Base-by-base conservation (phyloP, 64 coral and sea anemone genomes). In the Stylophora pistillata region DNA sequence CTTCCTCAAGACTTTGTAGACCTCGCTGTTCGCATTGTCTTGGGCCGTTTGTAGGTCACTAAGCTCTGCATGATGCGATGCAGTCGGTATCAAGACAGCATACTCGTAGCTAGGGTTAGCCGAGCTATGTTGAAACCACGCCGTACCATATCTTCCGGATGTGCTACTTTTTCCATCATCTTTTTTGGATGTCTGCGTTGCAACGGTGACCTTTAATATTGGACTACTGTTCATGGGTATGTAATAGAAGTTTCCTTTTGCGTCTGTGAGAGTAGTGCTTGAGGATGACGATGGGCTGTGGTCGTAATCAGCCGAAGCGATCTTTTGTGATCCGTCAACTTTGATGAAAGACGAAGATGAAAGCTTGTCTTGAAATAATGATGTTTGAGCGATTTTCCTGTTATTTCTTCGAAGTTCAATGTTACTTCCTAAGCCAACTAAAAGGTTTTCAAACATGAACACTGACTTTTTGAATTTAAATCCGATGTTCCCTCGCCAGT, bases 351-450 rank as follows among this genome's bases (percentile, higher is more conserved):
- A 26, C 6, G 58, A 71, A 20, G 15, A 18, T 20, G 17, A 34
- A 9, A 96, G 69, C 2, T 81, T 90, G 71, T 97, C 87, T 79
- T 97, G 95, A 37, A 97, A 97, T 30, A 97, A 55, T 3, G 95
- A 90, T 20, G 95, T 93, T 71, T 88, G 37, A 20, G 62, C 68
- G 15, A 89, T 23, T 58, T 60, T 74, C 18, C 1, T 31, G 10
- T 20, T 75, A 9, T 53, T 59, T 21, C 37, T 23, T 53, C 9
- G 21, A 16, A 73, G 79, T 64, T 17, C 27, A 17, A 97, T 97
- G 11, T 88, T 21, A 90, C 81, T 87, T 27, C 95, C 95, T 65
- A 90, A 25, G 23, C 74, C 68, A 23, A 92, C 86, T 1, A 95
- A 52, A 6, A 88, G 54, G 52, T 95, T 74, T 63, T 95, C 74